A percentile compares a stretch with the other conserved stretches of the same genome.
These are phyloP conservation scores for Drosophila subobscura DNA, from an alignment of 1,140 invertebrate genomes.

Conservation along the genomic window DNA sequence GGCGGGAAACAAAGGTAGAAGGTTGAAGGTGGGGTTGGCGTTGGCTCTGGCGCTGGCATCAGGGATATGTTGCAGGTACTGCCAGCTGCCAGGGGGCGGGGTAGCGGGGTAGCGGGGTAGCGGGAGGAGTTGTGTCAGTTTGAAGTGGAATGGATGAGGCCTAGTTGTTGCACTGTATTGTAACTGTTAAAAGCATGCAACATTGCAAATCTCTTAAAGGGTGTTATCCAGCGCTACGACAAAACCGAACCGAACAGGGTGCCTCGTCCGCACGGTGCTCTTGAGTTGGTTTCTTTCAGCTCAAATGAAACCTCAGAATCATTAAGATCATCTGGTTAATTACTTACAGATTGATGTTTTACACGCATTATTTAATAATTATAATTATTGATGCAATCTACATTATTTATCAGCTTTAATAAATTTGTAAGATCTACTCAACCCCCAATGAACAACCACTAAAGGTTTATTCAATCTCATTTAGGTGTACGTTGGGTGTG, in stretches of 20 bases:
- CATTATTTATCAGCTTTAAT: neutral
- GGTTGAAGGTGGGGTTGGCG: neutral
- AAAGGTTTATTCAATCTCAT: too few relatives aligned
- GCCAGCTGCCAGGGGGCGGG: neutral
- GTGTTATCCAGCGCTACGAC: slow-evolving; percentile 3
- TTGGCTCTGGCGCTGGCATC: neutral
- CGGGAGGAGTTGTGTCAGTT: neutral
- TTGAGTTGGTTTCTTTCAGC: too few relatives aligned
- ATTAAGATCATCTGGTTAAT: neutral
- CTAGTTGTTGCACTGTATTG: slow-evolving; percentile 40
- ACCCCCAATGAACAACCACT: too few relatives aligned
- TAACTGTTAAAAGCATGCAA: slow-evolving; percentile 60
- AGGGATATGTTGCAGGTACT: too few relatives aligned
- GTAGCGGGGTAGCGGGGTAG: slow-evolving; percentile 1
- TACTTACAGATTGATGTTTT: neutral
- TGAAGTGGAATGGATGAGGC: slow-evolving; percentile 21
- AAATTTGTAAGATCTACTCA: too few relatives aligned
- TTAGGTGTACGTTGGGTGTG: too few relatives aligned
- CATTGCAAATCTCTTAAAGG: slow-evolving; percentile 44
- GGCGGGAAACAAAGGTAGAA: neutral
- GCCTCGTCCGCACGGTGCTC: too few relatives aligned
- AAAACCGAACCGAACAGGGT: neutral
- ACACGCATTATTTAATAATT: neutral
- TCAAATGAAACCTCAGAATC: too few relatives aligned
- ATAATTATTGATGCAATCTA: neutral